These are phyloP conservation scores for Cryptophagus acutangulus DNA, from an alignment of 2,888 invertebrate species.

Conservation along the genomic window DNA sequence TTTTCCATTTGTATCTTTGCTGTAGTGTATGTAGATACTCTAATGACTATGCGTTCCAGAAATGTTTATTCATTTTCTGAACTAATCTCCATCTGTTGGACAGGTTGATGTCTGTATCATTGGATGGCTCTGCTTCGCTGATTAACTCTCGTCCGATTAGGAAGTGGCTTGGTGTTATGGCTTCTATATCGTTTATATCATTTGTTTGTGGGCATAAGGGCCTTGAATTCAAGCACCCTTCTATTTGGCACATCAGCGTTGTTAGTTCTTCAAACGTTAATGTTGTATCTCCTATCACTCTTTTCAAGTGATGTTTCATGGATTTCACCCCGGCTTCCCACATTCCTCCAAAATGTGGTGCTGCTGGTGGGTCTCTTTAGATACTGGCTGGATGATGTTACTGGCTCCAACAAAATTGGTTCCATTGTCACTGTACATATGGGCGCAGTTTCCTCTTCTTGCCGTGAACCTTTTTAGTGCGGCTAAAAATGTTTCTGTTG, in stretches of 20 bases:
- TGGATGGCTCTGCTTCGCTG: conserved; percentile 6
- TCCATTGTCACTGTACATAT: conserved; percentile 29
- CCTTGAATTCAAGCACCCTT: conserved; percentile 13
- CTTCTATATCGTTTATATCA: conserved; percentile 6
- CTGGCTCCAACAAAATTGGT: too few relatives aligned
- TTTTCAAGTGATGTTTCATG: conserved; percentile 9
- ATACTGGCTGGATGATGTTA: not conserved
- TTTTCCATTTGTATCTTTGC: conserved; percentile 16
- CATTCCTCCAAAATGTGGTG: conserved; percentile 10
- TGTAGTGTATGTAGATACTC: conserved; percentile 10
- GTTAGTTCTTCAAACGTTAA: conserved; percentile 10
- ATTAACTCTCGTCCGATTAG: conserved; percentile 10
- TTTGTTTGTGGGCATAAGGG: too few relatives aligned
- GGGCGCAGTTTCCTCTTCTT: too few relatives aligned
- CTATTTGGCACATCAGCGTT: conserved; percentile 10
- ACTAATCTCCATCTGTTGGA: conserved; percentile 9
- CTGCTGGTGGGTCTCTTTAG: conserved; percentile 1
- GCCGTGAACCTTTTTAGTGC: too few relatives aligned
- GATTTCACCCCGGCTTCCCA: conserved; percentile 13
- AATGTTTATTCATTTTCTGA: conserved; percentile 12
- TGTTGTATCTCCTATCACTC: conserved; percentile 6
- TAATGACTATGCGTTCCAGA: conserved; percentile 12
- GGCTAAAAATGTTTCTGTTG: conserved; percentile 27
- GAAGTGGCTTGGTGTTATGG: conserved; percentile 12
- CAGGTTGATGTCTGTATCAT: conserved; percentile 7